A percentile compares a stretch with the other conserved stretches of the same genome.
These are phyloP conservation scores for Gallinago jamesoni DNA, from an alignment of 2,113 vertebrate genomes.

Conservation along the genomic window DNA sequence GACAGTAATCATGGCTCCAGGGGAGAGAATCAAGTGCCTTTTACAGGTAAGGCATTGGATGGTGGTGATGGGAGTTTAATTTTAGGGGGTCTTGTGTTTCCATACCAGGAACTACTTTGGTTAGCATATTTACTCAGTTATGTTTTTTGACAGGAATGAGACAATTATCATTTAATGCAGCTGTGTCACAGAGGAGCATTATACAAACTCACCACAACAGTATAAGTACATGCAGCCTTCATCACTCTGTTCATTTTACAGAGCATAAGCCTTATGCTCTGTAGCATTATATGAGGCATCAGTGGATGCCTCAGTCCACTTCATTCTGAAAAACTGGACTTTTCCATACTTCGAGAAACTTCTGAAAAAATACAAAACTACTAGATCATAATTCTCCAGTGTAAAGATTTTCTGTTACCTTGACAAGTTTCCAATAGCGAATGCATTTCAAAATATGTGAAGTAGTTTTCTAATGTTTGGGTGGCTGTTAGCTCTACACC, in stretches of 20 bases:
- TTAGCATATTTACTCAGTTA: not conserved
- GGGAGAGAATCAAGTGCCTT: slow-evolving; percentile 97
- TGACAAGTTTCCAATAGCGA: not conserved
- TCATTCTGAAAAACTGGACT: not conserved
- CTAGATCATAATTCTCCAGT: not conserved
- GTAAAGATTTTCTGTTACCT: not conserved
- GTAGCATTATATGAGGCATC: not conserved
- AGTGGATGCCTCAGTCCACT: not conserved
- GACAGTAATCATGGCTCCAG: slow-evolving; percentile 96
- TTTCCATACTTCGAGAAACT: not conserved
- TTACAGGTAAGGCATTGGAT: slow-evolving; percentile 84
- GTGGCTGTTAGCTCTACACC: not conserved
- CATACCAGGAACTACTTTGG: not conserved
- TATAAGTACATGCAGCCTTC: not conserved
- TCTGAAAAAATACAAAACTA: not conserved
- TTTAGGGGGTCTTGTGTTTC: not conserved
- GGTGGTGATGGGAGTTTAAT: not conserved
- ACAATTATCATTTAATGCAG: not conserved
- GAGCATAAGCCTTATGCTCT: not conserved
- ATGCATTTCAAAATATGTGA: not conserved
- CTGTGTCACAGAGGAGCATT: not conserved
- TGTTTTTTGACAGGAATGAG: not conserved
- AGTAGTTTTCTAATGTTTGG: not conserved
- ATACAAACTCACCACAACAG: not conserved
- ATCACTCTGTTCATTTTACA: not conserved